phyloP scores from a whole-genome alignment of 2,113 vertebrate genomes.

The Platichthys stellatus region DNA sequence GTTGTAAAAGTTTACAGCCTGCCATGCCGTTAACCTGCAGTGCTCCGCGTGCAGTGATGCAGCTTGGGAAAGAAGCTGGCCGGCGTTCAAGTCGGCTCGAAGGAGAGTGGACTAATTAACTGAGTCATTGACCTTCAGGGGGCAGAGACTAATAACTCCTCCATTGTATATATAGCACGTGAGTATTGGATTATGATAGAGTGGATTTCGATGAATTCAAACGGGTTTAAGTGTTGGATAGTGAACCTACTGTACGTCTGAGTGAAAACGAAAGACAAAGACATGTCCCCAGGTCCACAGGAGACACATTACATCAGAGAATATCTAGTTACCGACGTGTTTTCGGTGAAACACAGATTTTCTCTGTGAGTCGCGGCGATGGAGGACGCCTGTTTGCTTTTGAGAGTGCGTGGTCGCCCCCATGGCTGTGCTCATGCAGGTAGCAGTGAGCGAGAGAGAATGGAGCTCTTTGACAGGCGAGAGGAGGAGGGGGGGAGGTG shows the following conservation, averaged over 20 bases:
- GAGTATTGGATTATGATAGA: background rate
- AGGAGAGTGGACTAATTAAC: no score
- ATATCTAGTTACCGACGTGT: constrained; percentile 59
- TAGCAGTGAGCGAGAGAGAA: constrained; percentile 67
- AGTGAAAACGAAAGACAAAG: background rate
- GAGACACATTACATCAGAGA: constrained; percentile 66
- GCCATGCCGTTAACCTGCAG: background rate
- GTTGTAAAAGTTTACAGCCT: constrained; percentile 9
- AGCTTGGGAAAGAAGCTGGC: background rate
- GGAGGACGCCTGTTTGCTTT: constrained; percentile 71
- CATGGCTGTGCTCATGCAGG: constrained; percentile 71
- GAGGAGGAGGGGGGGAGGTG: constrained; percentile 43
- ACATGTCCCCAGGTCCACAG: constrained; percentile 26
- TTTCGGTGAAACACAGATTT: constrained; percentile 45
- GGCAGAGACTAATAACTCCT: background rate
- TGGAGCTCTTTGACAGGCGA: constrained; percentile 69
- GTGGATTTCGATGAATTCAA: background rate
- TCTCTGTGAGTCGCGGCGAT: constrained; percentile 48
- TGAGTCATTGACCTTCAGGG: background rate
- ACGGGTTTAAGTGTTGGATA: background rate
- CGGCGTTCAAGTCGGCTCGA: no score
- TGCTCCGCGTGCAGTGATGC: background rate
- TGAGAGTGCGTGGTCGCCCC: constrained; percentile 67
- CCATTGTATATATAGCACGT: background rate
- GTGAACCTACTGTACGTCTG: background rate